These are phyloP conservation scores for Allygus modestus DNA, from an alignment of 2,888 invertebrate species.

Conservation along the genomic window DNA sequence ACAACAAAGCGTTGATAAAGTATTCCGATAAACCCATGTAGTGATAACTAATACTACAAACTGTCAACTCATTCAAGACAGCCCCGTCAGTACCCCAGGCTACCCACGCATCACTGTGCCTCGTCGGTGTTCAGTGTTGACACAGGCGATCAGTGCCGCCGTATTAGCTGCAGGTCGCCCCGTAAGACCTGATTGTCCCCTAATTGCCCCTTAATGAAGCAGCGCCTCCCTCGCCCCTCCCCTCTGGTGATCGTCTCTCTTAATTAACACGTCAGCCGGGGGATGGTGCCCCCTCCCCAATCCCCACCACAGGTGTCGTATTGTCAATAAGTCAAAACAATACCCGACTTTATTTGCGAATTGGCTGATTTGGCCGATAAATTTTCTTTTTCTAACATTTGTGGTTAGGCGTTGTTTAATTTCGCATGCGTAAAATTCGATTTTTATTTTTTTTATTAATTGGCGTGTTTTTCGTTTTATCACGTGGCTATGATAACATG, in stretches of 20 bases:
- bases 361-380: conserved; percentile 1
- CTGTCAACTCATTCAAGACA: no score
- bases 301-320: conserved; percentile 49
- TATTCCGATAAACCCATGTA: no score
- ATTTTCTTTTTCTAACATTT: not conserved
- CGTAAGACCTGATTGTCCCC: conserved; percentile 41
- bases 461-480: no score
- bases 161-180: not conserved
- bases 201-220: conserved; percentile 54
- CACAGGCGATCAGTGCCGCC: not conserved
- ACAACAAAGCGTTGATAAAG: no score
- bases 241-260: conserved; percentile 33
- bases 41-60: no score
- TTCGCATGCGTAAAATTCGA: no score
- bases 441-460: no score
- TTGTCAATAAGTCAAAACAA: conserved; percentile 30
- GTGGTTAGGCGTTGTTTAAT: no score
- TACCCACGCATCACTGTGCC: no score
- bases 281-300: not conserved
- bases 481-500: no score
- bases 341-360: not conserved
- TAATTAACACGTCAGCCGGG: conserved; percentile 27
- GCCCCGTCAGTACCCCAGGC: no score
- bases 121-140: conserved; percentile 5
- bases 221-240: not conserved